Evolutionary conservation across 2,888 invertebrate species (phyloP).

Genomic region (Prenolepis imparis): DNA sequence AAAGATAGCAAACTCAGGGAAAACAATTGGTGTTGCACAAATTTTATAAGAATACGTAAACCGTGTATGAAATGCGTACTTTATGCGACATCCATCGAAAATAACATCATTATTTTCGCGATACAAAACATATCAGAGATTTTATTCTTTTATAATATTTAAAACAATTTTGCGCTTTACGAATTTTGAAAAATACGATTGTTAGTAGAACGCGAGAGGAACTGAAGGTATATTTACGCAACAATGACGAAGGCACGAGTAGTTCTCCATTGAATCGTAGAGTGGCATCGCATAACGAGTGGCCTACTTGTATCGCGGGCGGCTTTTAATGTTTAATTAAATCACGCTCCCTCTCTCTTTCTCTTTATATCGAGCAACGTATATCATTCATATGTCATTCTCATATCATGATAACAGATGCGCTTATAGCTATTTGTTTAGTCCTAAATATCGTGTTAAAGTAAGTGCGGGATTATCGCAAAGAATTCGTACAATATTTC

Average conservation of each 20-base stretch:
- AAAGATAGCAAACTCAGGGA: neutral
- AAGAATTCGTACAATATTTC: neutral
- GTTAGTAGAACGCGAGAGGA: neutral
- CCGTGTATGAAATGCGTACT: neutral
- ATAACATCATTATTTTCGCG: neutral
- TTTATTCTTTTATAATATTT: neutral
- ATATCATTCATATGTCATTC: constrained; percentile 49
- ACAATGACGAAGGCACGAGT: constrained; percentile 20
- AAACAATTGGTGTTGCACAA: neutral
- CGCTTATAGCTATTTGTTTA: constrained; percentile 26
- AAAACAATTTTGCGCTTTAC: neutral
- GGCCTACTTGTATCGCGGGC: constrained; percentile 54
- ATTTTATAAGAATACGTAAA: neutral
- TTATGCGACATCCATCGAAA: neutral
- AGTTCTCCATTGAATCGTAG: constrained; percentile 40
- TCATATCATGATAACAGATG: constrained; percentile 24
- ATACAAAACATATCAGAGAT: neutral
- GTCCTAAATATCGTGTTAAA: neutral
- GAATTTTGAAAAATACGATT: neutral
- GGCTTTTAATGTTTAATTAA: constrained; percentile 68
- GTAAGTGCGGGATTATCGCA: constrained; percentile 13
- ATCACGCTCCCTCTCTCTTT: constrained; percentile 34
- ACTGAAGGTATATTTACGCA: constrained; percentile 25
- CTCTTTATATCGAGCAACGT: constrained; percentile 19
- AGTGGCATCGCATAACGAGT: constrained; percentile 39